A percentile compares a stretch with the other conserved stretches of the same genome.
These are phyloP conservation scores for Semnornis frantzii DNA, from an alignment of 2,113 vertebrate species.

Conservation along the genomic window DNA sequence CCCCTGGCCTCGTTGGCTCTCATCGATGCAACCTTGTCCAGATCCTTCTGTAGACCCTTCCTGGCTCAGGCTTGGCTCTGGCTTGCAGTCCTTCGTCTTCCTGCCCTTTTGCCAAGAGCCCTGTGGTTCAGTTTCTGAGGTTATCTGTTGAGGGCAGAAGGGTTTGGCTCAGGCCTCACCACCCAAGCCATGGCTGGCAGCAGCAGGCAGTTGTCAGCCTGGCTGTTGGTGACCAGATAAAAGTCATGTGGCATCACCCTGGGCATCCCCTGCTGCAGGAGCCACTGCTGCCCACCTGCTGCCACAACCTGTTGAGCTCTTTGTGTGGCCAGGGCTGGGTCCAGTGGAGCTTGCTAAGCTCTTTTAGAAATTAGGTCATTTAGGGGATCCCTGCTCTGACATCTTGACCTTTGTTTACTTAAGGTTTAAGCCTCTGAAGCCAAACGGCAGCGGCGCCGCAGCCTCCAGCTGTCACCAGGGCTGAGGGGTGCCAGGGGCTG, in stretches of 20 bases:
- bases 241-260: background rate
- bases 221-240: background rate
- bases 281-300: accelerated
- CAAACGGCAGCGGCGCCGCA: background rate
- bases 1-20: background rate
- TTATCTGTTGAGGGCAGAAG: background rate
- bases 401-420: conserved; percentile 63
- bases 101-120: accelerated
- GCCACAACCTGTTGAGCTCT: background rate
- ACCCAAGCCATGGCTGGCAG: accelerated
- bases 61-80: background rate
- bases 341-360: conserved; percentile 32
- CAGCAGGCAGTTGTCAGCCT: background rate
- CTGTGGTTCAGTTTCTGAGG: background rate
- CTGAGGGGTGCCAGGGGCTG: accelerated
- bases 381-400: conserved; percentile 54
- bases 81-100: background rate
- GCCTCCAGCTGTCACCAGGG: background rate
- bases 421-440: conserved; percentile 22
- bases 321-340: accelerated
- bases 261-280: background rate
- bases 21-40: background rate
- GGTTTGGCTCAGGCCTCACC: background rate
- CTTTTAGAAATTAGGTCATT: conserved; percentile 72
- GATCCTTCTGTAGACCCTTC: background rate